phyloP scores from a whole-genome alignment of 2,113 vertebrate species.

The Peromyscus leucopus region DNA sequence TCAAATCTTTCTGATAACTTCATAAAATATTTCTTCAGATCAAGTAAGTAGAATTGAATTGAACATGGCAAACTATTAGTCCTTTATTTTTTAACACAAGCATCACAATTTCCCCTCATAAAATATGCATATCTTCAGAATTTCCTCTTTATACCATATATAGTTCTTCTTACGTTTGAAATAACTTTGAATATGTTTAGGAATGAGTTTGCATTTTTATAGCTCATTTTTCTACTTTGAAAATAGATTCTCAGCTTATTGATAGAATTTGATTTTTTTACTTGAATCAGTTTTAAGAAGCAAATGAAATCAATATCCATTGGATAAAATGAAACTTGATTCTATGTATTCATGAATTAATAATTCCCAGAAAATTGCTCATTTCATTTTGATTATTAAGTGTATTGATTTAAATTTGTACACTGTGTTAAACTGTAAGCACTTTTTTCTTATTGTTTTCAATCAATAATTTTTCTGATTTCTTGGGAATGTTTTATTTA shows the following conservation, averaged over 20 bases:
- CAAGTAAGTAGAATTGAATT: not conserved
- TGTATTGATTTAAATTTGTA: not conserved
- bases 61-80: not conserved
- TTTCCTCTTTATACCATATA: not conserved
- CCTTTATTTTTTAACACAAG: not conserved
- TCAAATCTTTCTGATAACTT: not conserved
- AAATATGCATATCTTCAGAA: not conserved
- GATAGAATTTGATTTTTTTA: not conserved
- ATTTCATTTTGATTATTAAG: not conserved
- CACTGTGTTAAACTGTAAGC: not conserved
- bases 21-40: not conserved
- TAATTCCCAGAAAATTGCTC: not conserved
- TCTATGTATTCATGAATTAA: not conserved
- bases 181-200: not conserved
- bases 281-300: not conserved
- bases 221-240: not conserved
- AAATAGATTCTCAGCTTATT: not conserved
- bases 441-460: not conserved
- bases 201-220: not conserved
- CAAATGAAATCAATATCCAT: not conserved
- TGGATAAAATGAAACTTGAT: not conserved
- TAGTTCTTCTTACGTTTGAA: not conserved
- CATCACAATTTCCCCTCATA: not conserved
- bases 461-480: constrained; percentile 2
- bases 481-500: not conserved